phyloP scores from a whole-genome alignment of 1,140 invertebrate genomes.

The Nebria ingens region DNA sequence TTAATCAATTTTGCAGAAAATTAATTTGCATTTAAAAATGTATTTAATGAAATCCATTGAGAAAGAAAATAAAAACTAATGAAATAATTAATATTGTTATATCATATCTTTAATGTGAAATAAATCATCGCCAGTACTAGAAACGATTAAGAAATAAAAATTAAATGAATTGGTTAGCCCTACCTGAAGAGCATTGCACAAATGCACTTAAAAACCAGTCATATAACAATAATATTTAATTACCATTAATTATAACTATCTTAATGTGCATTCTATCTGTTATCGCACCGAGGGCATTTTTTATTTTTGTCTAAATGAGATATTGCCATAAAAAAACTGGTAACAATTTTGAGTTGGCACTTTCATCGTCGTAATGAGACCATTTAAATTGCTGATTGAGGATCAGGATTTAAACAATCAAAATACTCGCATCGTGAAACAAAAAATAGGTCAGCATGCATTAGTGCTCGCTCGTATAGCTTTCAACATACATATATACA shows the following conservation, averaged over 20 bases:
- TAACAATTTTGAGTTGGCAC: conserved; percentile 4
- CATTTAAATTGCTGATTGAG: not conserved
- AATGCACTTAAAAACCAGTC: conserved; percentile 1
- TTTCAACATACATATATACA: too few relatives aligned
- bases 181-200: not conserved
- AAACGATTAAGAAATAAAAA: conserved; percentile 6
- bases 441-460: conserved; percentile 7
- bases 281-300: not conserved
- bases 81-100: conserved; percentile 1
- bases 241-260: conserved; percentile 6
- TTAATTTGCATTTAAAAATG: too few relatives aligned
- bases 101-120: not conserved
- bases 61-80: too few relatives aligned
- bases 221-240: conserved; percentile 10
- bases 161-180: not conserved
- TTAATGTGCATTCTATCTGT: not conserved
- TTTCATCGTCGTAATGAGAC: not conserved
- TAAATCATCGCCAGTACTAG: not conserved
- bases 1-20: too few relatives aligned
- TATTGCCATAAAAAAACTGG: conserved; percentile 2
- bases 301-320: conserved; percentile 2
- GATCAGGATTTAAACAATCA: not conserved
- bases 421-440: not conserved
- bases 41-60: too few relatives aligned
- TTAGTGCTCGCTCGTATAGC: too few relatives aligned